Evolutionary conservation across 2,113 vertebrate species (phyloP).

Genomic region (Hypomesus transpacificus): DNA sequence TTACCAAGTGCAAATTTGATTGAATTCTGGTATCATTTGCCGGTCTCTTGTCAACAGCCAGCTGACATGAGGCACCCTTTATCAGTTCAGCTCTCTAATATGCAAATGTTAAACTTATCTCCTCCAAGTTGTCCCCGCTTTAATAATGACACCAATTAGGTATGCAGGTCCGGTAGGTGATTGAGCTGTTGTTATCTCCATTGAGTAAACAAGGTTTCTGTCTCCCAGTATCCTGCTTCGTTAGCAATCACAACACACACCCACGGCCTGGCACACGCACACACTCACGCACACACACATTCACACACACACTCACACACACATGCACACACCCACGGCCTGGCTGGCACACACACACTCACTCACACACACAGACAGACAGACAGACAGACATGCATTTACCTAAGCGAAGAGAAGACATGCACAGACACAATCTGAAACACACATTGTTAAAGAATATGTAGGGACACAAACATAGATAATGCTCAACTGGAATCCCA

Average conservation of each 20-base stretch:
- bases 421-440: too few relatives aligned
- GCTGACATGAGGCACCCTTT: too few relatives aligned
- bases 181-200: constrained; percentile 67
- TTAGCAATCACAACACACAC: constrained; percentile 60
- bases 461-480: too few relatives aligned
- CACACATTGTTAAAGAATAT: too few relatives aligned
- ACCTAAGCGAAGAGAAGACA: background rate
- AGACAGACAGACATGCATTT: background rate
- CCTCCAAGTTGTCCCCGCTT: constrained; percentile 43
- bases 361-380: background rate
- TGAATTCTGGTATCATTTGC: background rate
- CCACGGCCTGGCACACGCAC: background rate
- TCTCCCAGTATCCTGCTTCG: constrained; percentile 58
- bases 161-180: constrained; percentile 63
- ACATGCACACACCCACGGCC: background rate
- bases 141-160: constrained; percentile 68
- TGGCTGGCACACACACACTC: background rate
- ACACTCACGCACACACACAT: constrained; percentile 1
- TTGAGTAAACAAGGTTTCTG: constrained; percentile 67
- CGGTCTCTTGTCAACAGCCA: background rate
- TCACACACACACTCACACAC: background rate
- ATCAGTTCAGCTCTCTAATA: background rate
- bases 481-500: too few relatives aligned
- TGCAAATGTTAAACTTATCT: constrained; percentile 62
- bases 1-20: too few relatives aligned